Conservation (phyloP, 1,140 invertebrate genomes). For the Onthophagus taurus region DNA sequence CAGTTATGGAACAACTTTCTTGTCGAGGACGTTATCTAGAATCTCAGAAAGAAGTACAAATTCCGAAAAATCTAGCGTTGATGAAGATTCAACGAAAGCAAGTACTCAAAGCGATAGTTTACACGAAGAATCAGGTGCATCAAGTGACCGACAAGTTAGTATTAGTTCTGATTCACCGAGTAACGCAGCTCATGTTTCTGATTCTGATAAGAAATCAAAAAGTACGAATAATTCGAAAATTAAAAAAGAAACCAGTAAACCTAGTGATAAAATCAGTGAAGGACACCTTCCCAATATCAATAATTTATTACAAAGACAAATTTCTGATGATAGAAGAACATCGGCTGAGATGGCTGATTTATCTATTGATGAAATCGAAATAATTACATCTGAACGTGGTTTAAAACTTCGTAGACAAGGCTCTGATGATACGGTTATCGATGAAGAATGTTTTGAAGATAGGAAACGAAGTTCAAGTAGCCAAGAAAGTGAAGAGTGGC, state of each 20-base stretch:
- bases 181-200: slow-evolving; percentile 54
- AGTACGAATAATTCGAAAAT: slow-evolving; percentile 20
- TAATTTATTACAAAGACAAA: slow-evolving; percentile 37
- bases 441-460: slow-evolving; percentile 33
- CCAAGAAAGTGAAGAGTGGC: slow-evolving; percentile 61
- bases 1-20: slow-evolving; percentile 59
- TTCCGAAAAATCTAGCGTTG: slow-evolving; percentile 69
- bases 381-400: slow-evolving; percentile 35
- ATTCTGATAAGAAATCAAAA: slow-evolving; percentile 31
- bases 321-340: slow-evolving; percentile 68
- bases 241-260: slow-evolving; percentile 23
- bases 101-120: slow-evolving; percentile 67
- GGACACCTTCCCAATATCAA: slow-evolving; percentile 27
- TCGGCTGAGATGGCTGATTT: slow-evolving; percentile 74
- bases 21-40: slow-evolving; percentile 65
- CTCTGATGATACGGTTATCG: slow-evolving; percentile 38
- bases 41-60: slow-evolving; percentile 82
- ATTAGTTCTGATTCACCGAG: slow-evolving; percentile 69
- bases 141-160: slow-evolving; percentile 75
- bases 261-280: slow-evolving; percentile 26
- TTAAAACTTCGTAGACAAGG: slow-evolving; percentile 32
- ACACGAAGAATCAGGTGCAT: slow-evolving; percentile 71
- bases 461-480: slow-evolving; percentile 41
- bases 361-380: slow-evolving; percentile 56
- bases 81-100: slow-evolving; percentile 77